These are phyloP conservation scores for Apocrypta bakeri DNA, from an alignment of 1,140 invertebrate species.

Conservation along the genomic window DNA sequence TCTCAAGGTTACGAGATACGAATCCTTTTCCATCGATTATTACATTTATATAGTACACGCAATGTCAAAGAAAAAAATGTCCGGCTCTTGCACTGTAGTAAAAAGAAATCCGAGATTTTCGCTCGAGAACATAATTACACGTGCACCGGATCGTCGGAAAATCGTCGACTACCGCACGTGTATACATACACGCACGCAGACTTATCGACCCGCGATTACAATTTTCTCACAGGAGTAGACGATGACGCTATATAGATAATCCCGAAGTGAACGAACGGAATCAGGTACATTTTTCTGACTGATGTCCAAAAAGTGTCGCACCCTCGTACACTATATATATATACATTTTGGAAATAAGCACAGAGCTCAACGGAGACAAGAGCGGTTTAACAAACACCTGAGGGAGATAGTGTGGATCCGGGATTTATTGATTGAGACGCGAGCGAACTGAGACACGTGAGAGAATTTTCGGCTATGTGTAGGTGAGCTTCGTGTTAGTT, in stretches of 20 bases:
- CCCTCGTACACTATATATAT: not conserved
- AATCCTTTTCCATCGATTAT: too few relatives aligned
- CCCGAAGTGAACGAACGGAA: not conserved
- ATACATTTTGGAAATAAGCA: too few relatives aligned
- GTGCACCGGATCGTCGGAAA: not conserved
- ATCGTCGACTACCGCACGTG: not conserved
- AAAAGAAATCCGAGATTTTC: not conserved
- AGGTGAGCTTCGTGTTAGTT: not conserved
- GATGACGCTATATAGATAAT: constrained; percentile 17
- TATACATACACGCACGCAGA: not conserved
- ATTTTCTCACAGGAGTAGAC: constrained; percentile 39
- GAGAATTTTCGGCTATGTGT: not conserved
- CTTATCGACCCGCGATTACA: constrained; percentile 22
- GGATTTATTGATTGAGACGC: constrained; percentile 40
- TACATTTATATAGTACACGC: too few relatives aligned
- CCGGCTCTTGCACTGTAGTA: too few relatives aligned
- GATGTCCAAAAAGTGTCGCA: constrained; percentile 2
- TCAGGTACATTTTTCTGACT: constrained; percentile 17
- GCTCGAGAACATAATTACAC: too few relatives aligned
- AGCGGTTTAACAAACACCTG: constrained; percentile 34
- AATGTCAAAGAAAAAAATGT: too few relatives aligned
- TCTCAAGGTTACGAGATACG: too few relatives aligned
- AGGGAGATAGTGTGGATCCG: constrained; percentile 14
- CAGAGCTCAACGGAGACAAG: not conserved
- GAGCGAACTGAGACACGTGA: constrained; percentile 1